phyloP scores from a whole-genome alignment of 2,888 invertebrate genomes.

The Microchrysa polita region DNA sequence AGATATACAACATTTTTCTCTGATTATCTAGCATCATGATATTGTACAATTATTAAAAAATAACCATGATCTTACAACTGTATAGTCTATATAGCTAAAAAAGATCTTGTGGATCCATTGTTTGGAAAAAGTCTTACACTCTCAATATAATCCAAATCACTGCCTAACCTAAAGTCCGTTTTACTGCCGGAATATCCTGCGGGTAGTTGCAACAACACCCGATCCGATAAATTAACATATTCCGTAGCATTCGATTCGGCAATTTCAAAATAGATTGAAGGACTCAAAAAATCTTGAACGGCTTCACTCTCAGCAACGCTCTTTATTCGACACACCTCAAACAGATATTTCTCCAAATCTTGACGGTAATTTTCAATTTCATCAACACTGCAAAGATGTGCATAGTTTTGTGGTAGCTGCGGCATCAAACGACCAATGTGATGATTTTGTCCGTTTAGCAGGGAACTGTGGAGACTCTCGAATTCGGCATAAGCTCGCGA shows the following conservation, averaged over 20 bases:
- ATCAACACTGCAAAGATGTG: neutral
- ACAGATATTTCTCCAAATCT: slow-evolving; percentile 30
- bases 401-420: slow-evolving; percentile 8
- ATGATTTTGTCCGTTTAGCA: neutral
- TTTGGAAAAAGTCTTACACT: neutral
- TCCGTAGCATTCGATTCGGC: neutral
- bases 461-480: neutral
- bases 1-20: too few relatives aligned
- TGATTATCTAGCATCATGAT: too few relatives aligned
- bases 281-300: slow-evolving; percentile 36
- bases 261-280: neutral
- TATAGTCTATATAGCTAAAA: neutral
- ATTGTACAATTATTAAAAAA: too few relatives aligned
- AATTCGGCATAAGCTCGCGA: slow-evolving; percentile 20
- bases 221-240: slow-evolving; percentile 7
- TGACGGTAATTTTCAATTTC: slow-evolving; percentile 14
- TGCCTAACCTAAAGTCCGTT: neutral
- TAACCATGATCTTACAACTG: too few relatives aligned
- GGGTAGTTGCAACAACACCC: neutral
- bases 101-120: slow-evolving; percentile 4
- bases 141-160: slow-evolving; percentile 15
- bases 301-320: slow-evolving; percentile 30
- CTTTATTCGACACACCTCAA: slow-evolving; percentile 34
- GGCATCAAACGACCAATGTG: neutral
- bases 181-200: neutral